A percentile compares a stretch with the other conserved stretches of the same genome.
phyloP scores from a whole-genome alignment of 1,140 invertebrate species.

The Nylanderia fulva region DNA sequence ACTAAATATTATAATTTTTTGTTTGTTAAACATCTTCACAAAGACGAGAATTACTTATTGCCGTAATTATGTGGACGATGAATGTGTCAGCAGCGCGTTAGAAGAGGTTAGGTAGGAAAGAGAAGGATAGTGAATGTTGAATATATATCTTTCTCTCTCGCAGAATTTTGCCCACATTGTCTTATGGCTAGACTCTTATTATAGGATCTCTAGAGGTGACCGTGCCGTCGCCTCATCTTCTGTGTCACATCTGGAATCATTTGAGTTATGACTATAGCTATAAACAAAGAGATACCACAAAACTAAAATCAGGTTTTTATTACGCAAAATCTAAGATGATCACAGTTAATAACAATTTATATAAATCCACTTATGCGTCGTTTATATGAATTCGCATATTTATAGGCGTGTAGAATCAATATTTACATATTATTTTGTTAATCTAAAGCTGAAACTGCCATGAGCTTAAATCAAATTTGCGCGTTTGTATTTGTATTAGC shows the following conservation, averaged over 20 bases:
- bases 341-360: neutral
- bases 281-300: constrained; percentile 9
- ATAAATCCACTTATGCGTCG: neutral
- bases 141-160: too few species aligned
- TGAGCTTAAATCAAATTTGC: neutral
- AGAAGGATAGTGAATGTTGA: too few species aligned
- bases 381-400: neutral
- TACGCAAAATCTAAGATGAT: neutral
- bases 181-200: too few species aligned
- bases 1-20: too few species aligned
- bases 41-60: too few species aligned
- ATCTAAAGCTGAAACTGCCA: neutral
- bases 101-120: too few species aligned
- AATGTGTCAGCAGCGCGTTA: too few species aligned
- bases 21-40: too few species aligned
- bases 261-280: constrained; percentile 21
- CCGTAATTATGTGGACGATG: too few species aligned
- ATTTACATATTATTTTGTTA: constrained; percentile 9
- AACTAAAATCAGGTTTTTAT: neutral
- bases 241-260: constrained; percentile 1
- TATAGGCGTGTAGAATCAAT: neutral
- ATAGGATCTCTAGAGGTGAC: too few species aligned
- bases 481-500: neutral
- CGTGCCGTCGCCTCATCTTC: constrained; percentile 42
- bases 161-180: too few species aligned